Evolutionary conservation across 1,140 invertebrate species (phyloP).

Genomic region (Aethina tumida): DNA sequence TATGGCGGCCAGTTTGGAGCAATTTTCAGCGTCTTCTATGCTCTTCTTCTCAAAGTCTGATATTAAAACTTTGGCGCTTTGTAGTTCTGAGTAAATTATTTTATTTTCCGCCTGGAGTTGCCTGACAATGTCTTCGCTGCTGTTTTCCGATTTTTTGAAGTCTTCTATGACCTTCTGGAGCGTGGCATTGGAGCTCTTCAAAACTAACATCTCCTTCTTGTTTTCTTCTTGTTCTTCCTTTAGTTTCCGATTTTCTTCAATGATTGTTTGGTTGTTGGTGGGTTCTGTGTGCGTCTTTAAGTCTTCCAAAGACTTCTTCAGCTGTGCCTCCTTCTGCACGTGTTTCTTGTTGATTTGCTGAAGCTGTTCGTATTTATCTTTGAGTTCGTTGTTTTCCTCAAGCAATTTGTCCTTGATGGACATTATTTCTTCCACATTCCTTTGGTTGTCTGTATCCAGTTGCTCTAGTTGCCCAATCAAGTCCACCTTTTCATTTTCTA

Average conservation of each 20-base stretch:
- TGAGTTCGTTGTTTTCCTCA: constrained; percentile 43
- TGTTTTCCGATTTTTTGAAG: constrained; percentile 10
- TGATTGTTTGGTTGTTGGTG: not conserved
- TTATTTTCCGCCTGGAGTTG: constrained; percentile 19
- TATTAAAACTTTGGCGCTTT: constrained; percentile 14
- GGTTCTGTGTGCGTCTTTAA: constrained; percentile 17
- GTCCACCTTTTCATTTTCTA: constrained; percentile 33
- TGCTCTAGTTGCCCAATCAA: constrained; percentile 27
- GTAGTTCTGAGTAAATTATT: constrained; percentile 14
- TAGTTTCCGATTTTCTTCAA: constrained; percentile 12
- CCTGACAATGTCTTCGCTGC: constrained; percentile 14
- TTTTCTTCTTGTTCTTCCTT: constrained; percentile 13
- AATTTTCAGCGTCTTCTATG: constrained; percentile 20
- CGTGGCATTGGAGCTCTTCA: constrained; percentile 16
- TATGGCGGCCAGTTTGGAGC: constrained; percentile 22
- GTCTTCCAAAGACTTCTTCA: constrained; percentile 22
- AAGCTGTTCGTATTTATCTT: constrained; percentile 40
- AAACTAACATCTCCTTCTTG: constrained; percentile 13
- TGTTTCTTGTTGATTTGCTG: constrained; percentile 25
- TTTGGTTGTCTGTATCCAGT: constrained; percentile 30
- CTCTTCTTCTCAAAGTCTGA: constrained; percentile 15
- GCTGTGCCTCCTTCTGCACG: constrained; percentile 16
- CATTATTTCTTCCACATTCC: constrained; percentile 28
- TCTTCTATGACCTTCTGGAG: constrained; percentile 18
- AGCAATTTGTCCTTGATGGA: constrained; percentile 39